phyloP scores from a whole-genome alignment of 2,888 invertebrate species.

The Cremastobaeus sp. region DNA sequence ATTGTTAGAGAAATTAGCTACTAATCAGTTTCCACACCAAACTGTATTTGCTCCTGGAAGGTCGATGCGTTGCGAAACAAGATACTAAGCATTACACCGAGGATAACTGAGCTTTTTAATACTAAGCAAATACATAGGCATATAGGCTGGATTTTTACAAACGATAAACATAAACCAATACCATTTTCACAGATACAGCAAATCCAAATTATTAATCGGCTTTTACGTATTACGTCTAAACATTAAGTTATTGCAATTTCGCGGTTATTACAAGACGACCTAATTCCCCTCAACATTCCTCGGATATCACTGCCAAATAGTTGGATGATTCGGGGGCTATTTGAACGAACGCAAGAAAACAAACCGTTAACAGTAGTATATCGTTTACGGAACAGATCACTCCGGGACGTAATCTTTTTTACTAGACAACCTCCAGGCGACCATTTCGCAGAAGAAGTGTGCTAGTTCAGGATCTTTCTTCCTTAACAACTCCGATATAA shows the following conservation, averaged over 20 bases:
- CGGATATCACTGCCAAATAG: constrained; percentile 35
- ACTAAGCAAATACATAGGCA: too few species aligned
- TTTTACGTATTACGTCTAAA: too few species aligned
- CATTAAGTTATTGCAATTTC: constrained; percentile 27
- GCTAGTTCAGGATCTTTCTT: constrained; percentile 47
- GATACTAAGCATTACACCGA: too few species aligned
- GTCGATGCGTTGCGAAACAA: too few species aligned
- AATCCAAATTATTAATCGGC: too few species aligned
- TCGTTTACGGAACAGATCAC: constrained; percentile 35
- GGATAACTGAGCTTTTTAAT: too few species aligned
- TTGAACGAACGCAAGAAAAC: constrained; percentile 28
- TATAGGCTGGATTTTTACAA: too few species aligned
- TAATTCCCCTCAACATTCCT: constrained; percentile 38
- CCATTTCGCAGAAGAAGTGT: constrained; percentile 62
- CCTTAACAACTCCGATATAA: constrained; percentile 70
- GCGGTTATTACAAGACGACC: constrained; percentile 42
- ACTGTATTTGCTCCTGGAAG: too few species aligned
- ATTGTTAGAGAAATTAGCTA: too few species aligned
- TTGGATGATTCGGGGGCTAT: constrained; percentile 22
- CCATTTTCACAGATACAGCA: too few species aligned
- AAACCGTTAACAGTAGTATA: constrained; percentile 27
- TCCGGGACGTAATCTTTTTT: constrained; percentile 25
- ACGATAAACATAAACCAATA: too few species aligned
- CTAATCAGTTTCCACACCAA: too few species aligned
- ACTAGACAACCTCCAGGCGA: constrained; percentile 66